A percentile compares a stretch with the other conserved stretches of the same genome.
phyloP scores from a whole-genome alignment of 92 coral and sea anemone species.

The Epizoanthus fatuus region DNA sequence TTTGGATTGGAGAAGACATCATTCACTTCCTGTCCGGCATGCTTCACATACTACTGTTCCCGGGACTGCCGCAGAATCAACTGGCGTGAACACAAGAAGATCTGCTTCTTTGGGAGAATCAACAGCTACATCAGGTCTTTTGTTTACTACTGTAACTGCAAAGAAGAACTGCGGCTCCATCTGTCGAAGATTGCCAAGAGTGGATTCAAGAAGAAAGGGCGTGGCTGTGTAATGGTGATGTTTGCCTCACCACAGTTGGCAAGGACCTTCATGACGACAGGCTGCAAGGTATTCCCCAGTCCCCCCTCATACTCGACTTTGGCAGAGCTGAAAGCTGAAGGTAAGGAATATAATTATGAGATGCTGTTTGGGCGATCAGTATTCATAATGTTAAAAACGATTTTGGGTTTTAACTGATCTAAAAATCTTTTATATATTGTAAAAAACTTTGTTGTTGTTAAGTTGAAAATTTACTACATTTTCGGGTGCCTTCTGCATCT shows the following conservation, averaged over 20 bases:
- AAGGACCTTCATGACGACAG: conserved; percentile 95
- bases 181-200: conserved; percentile 91
- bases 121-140: conserved; percentile 96
- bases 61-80: conserved; percentile 92
- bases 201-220: conserved; percentile 88
- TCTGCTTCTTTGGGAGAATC: conserved; percentile 95
- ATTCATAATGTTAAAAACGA: too few relatives aligned
- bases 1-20: conserved; percentile 87
- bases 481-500: too few relatives aligned
- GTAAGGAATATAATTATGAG: neutral
- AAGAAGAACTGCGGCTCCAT: conserved; percentile 86
- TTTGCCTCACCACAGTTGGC: conserved; percentile 93
- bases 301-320: conserved; percentile 92
- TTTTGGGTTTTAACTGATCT: too few relatives aligned
- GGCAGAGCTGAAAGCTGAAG: conserved; percentile 75
- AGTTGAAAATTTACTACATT: too few relatives aligned
- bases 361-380: neutral
- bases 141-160: conserved; percentile 88
- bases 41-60: conserved; percentile 94
- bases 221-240: conserved; percentile 96
- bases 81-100: conserved; percentile 97
- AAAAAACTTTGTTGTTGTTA: too few relatives aligned
- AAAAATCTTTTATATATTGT: too few relatives aligned
- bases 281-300: conserved; percentile 92
- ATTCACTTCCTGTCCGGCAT: conserved; percentile 96